Percentiles rank a stretch among this genome's conserved stretches.
phyloP scores from a whole-genome alignment of 2,888 invertebrate genomes.

The Margaritifera margaritifera region DNA sequence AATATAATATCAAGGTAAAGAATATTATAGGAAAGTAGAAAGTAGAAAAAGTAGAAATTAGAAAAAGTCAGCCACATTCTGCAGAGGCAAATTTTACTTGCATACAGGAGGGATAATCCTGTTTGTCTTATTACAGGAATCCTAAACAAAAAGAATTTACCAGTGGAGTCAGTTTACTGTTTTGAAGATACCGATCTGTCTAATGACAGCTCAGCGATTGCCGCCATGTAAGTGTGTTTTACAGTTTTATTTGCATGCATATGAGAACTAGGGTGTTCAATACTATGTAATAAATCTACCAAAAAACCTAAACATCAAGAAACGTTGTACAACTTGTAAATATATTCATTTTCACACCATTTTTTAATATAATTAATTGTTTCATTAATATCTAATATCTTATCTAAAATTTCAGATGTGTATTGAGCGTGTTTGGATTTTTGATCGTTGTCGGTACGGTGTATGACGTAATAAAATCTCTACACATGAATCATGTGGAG shows the following conservation, averaged over 20 bases:
- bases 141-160: conserved; percentile 2
- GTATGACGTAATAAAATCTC: conserved; percentile 16
- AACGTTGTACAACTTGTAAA: too few species aligned
- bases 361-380: conserved; percentile 1
- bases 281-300: too few species aligned
- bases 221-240: conserved; percentile 35
- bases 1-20: too few species aligned
- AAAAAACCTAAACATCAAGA: too few species aligned
- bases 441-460: conserved; percentile 30
- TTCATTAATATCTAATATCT: background rate
- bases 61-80: too few species aligned
- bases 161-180: conserved; percentile 23
- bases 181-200: conserved; percentile 29
- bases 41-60: too few species aligned
- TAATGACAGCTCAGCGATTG: conserved; percentile 36
- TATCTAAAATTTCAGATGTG: conserved; percentile 33
- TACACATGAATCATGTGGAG: background rate
- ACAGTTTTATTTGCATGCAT: too few species aligned
- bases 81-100: too few species aligned
- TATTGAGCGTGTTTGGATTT: conserved; percentile 25
- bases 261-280: too few species aligned
- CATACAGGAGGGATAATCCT: too few species aligned
- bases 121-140: too few species aligned
- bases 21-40: too few species aligned
- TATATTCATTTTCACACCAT: background rate